Evolutionary conservation across 2,113 vertebrate genomes (phyloP), one percentile per base, ranked within the genome.

Genomic region (Paracanthobrama guichenoti): DNA sequence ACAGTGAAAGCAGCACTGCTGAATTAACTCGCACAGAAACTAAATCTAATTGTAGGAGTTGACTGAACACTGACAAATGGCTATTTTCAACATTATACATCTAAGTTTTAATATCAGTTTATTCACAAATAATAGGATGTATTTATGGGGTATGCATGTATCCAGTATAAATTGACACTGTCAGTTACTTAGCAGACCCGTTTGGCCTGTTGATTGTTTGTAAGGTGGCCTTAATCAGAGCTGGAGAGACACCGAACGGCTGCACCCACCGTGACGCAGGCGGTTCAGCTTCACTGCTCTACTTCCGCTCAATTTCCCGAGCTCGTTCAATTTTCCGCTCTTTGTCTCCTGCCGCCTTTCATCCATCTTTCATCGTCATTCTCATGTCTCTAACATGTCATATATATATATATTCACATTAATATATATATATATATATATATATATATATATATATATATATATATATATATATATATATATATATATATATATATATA

Each of bases 281-380:
- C 82, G 62, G 88, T 88, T 90, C 82, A 85, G 89, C 90, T 87
- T 85, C 87, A 86, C 88, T 88, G 86, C 90, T 92, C 90, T 86
- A 89, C 90, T 91, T 92, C 87, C 89, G 88, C 88, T 89, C 87
- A 90, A 87, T 93, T 93, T 93, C 90, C 91, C 88, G 83, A 91
- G 89, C 92, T 87, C 88, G 88, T 91, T 87, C 90, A 92, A 88
- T 93, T 91, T 93, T 87, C 88, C 88, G 88, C 89, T 88, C 85
- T 87, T 90, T 88, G 86, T 93, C 86, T 90, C 85, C 10, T 76
- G 78, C 89, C 31, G 85, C 90, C 87, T 88, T 80, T 84, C 83
- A 82, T 91, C 89, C 88, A 91, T 92, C 88, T 88, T 89, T 81
- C 18, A 57, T 72, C 84, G 84, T 85, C 84, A 82, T 59, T 79